Evolutionary conservation across 2,113 vertebrate species (phyloP).

Genomic region (Hemiprocne comata): DNA sequence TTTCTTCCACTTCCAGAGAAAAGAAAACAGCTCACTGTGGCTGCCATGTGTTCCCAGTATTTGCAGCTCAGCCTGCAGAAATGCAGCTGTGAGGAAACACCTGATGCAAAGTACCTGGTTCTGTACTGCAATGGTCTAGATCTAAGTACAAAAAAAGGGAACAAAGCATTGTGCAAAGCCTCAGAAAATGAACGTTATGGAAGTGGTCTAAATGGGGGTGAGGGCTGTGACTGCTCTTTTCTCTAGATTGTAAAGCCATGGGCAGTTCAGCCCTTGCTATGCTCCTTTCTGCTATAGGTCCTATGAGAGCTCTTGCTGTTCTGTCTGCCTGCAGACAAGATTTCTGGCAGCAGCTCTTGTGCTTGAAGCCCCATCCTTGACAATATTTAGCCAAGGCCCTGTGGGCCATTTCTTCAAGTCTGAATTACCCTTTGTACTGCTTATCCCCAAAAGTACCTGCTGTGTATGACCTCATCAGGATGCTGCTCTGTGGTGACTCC

Average conservation of each 20-base stretch:
- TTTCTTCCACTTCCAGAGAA: neutral
- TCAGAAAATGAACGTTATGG: neutral
- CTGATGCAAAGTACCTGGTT: neutral
- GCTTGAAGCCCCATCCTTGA: neutral
- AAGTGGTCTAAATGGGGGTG: neutral
- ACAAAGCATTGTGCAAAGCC: neutral
- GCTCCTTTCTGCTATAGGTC: too few species aligned
- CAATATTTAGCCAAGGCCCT: neutral
- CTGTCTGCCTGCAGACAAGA: neutral
- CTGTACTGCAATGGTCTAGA: neutral
- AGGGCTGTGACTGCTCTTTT: rapidly evolving
- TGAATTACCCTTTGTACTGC: neutral
- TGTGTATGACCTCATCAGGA: neutral
- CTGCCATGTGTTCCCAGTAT: neutral
- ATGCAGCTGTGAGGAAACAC: neutral
- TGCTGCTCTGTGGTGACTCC: neutral
- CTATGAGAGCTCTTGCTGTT: rapidly evolving
- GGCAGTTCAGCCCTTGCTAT: neutral
- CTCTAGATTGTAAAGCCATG: neutral
- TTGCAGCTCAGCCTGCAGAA: neutral
- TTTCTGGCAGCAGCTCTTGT: neutral
- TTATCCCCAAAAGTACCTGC: neutral
- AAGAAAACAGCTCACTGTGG: neutral
- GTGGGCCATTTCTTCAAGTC: neutral
- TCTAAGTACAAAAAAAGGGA: neutral